These are phyloP conservation scores for Grapholita molesta DNA, from an alignment of 1,140 invertebrate species.

Conservation along the genomic window DNA sequence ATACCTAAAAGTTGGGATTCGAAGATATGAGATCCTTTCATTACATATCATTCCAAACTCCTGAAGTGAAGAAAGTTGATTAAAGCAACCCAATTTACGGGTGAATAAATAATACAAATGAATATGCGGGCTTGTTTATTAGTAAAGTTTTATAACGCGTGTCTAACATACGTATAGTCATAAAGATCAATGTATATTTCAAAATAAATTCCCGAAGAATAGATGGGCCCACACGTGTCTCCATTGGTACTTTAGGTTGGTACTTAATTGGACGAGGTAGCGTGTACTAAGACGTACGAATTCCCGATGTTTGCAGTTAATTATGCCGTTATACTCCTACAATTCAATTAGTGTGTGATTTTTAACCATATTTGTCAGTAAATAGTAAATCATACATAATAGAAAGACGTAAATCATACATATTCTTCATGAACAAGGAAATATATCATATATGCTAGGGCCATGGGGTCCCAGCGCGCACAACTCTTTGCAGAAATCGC, in stretches of 20 bases:
- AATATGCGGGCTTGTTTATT: slow-evolving; percentile 37
- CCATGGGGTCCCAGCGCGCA: too few relatives aligned
- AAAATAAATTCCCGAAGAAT: not conserved
- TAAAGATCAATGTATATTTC: not conserved
- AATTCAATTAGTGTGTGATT: not conserved
- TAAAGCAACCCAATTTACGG: slow-evolving; percentile 48
- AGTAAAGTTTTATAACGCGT: slow-evolving; percentile 12
- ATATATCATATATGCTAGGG: too few relatives aligned
- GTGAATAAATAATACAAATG: slow-evolving; percentile 53
- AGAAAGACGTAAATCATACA: too few relatives aligned
- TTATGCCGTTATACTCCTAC: not conserved
- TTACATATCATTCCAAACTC: slow-evolving; percentile 12
- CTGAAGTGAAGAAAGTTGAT: slow-evolving; percentile 47
- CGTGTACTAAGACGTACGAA: not conserved
- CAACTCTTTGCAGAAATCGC: too few relatives aligned
- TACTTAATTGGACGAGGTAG: not conserved
- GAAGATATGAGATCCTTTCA: slow-evolving; percentile 33
- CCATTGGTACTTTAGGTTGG: too few relatives aligned
- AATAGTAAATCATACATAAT: too few relatives aligned
- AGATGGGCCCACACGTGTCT: not conserved
- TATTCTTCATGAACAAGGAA: too few relatives aligned
- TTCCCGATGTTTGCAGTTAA: not conserved
- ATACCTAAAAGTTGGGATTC: slow-evolving; percentile 70
- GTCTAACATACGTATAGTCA: not conserved
- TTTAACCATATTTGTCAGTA: not conserved